These are phyloP conservation scores for Acomys russatus DNA, from an alignment of 2,797 vertebrate genomes.

Conservation along the genomic window DNA sequence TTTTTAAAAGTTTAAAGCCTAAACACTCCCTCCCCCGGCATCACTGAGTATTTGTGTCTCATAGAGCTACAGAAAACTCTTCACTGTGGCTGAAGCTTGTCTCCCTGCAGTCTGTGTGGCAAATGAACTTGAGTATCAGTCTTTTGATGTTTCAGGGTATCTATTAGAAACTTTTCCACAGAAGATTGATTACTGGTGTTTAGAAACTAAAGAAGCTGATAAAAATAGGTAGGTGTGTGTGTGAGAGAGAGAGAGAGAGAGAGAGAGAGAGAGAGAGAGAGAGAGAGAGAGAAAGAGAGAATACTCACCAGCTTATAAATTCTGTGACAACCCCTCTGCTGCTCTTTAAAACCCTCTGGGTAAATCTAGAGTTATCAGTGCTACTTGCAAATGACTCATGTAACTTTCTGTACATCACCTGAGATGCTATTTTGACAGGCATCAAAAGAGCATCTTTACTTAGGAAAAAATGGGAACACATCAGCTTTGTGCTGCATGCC, in stretches of 20 bases:
- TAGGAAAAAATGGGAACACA: background rate
- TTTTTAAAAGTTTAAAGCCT: background rate
- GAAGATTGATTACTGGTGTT: background rate
- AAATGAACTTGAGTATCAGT: background rate
- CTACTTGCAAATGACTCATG: background rate
- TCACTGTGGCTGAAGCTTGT: background rate
- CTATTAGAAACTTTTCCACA: slow-evolving; percentile 8
- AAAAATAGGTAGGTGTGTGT: slow-evolving; percentile 25
- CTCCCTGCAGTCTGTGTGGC: background rate
- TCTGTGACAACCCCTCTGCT: background rate
- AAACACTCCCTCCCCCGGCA: rapidly evolving
- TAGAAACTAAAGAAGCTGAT: background rate
- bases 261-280: background rate
- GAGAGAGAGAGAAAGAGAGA: background rate
- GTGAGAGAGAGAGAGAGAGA: background rate
- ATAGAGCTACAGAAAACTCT: background rate
- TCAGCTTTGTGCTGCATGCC: background rate
- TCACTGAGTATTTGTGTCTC: background rate
- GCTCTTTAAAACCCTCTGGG: slow-evolving; percentile 1
- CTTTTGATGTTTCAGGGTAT: background rate
- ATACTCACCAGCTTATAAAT: background rate
- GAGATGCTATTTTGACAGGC: background rate
- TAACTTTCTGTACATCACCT: background rate
- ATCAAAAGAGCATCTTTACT: background rate
- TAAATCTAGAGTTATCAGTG: background rate